Percentiles rank a stretch among this genome's conserved stretches.
Evolutionary conservation across 2,888 invertebrate genomes (phyloP).

Genomic region (Chouioia cunea): DNA sequence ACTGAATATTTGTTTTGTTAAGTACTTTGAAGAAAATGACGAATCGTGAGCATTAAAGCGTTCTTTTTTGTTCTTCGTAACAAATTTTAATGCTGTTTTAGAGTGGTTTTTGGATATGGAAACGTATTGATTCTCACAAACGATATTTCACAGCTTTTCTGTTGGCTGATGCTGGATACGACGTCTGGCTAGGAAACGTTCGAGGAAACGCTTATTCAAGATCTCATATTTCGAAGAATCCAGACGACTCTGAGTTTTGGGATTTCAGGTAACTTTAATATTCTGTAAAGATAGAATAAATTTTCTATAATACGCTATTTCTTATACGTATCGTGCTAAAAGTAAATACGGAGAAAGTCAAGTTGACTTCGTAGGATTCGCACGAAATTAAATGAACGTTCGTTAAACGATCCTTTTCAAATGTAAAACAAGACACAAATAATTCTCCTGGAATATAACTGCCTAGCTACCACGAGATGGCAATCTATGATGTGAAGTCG

Average conservation of each 20-base stretch:
- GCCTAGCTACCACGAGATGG: slow-evolving; percentile 88
- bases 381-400: too few species aligned
- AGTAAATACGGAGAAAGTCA: too few species aligned
- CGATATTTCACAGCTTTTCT: slow-evolving; percentile 27
- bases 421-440: neutral
- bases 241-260: slow-evolving; percentile 26
- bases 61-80: too few species aligned
- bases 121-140: neutral
- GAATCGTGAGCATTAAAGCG: too few species aligned
- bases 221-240: slow-evolving; percentile 8
- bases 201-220: slow-evolving; percentile 29
- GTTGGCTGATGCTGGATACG: slow-evolving; percentile 30
- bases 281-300: too few species aligned
- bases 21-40: too few species aligned
- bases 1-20: too few species aligned
- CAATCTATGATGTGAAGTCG: slow-evolving; percentile 85
- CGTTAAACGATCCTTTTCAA: neutral
- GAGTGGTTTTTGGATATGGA: neutral
- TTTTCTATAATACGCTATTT: too few species aligned
- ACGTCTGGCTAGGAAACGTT: slow-evolving; percentile 38
- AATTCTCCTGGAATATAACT: neutral
- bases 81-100: too few species aligned
- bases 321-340: too few species aligned
- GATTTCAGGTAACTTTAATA: slow-evolving; percentile 39
- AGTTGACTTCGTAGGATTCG: too few species aligned